These are phyloP conservation scores for Sorex maritimensis DNA, from an alignment of 2,797 vertebrate species.

Conservation along the genomic window DNA sequence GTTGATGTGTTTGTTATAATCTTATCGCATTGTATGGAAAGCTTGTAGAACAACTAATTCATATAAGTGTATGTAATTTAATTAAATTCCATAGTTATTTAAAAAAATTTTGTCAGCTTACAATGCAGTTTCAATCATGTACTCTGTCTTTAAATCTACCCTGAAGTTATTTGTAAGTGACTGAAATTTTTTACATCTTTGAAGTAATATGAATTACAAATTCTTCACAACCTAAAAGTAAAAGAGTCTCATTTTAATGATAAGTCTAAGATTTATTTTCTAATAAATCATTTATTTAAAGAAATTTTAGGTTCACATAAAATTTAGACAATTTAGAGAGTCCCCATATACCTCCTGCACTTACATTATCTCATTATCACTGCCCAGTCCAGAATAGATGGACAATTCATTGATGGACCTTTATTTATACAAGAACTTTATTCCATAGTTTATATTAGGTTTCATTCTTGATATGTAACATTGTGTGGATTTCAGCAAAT, in stretches of 20 bases:
- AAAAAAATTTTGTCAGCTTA: neutral
- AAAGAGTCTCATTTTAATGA: neutral
- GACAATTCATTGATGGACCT: neutral
- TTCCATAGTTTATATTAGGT: neutral
- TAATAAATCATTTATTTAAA: neutral
- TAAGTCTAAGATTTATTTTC: neutral
- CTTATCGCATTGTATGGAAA: neutral
- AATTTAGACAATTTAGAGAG: neutral
- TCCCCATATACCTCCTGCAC: neutral
- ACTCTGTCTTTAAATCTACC: neutral
- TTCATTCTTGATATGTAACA: neutral
- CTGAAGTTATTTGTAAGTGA: constrained; percentile 10
- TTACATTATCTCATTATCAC: neutral
- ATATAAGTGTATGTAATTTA: neutral
- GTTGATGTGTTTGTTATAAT: no score
- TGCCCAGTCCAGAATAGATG: neutral
- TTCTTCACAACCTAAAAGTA: neutral
- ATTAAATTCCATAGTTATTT: neutral
- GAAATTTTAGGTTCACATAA: constrained; percentile 1
- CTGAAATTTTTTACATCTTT: constrained; percentile 40
- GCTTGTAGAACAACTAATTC: neutral
- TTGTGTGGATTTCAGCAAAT: neutral
- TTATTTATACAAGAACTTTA: neutral
- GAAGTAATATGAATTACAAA: neutral
- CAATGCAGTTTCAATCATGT: constrained; percentile 11